Evolutionary conservation across 2,888 invertebrate genomes (phyloP), one percentile per base, ranked within the genome.

Genomic region (Agrilus mali): DNA sequence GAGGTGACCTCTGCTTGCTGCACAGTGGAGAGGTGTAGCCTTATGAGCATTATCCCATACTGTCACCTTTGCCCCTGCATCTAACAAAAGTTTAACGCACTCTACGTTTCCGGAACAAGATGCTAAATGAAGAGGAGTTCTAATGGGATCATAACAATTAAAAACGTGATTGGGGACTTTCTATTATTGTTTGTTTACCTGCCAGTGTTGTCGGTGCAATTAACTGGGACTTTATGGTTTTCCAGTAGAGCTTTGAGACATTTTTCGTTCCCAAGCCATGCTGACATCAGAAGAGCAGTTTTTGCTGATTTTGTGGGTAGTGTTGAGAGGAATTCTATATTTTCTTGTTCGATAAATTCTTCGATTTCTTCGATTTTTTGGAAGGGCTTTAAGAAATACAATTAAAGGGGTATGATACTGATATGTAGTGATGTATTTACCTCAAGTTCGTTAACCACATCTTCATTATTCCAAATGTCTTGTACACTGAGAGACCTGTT

Each of bases 11-110:
- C 74, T 73, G 47, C 77, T 77, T 1, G 86, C 83, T 1, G 87
- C 86, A 60, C 81, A 90, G 60, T 80, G 86, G 40, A 87, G 64
- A 1, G 87, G 80, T 43, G 86, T 81, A 44, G 80, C 81, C 61
- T 80, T 75, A 52, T 73, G 74, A 33, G 74, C 73, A 38, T 66
- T 73, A 65, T 83, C 88, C 83, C 83, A 88, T 59, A 69, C 73
- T 59, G 81, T 77, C 0, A 85, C 76, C 33, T 56, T 50, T 2
- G 84, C 82, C 14, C 78, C 80, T 41, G 75, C 63, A 41, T 78
- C 75, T 32, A 93, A 62, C 37, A 93, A 67, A 33, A 84, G 67
- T 55, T 75, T 77, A 2, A 82, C 73, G 48, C 85, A 84, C 47
- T 80, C 78, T 34, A 77, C 72, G 53, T 80, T 82, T 15, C 86